phyloP scores from a whole-genome alignment of 2,888 invertebrate species.

The Drepana falcataria region DNA sequence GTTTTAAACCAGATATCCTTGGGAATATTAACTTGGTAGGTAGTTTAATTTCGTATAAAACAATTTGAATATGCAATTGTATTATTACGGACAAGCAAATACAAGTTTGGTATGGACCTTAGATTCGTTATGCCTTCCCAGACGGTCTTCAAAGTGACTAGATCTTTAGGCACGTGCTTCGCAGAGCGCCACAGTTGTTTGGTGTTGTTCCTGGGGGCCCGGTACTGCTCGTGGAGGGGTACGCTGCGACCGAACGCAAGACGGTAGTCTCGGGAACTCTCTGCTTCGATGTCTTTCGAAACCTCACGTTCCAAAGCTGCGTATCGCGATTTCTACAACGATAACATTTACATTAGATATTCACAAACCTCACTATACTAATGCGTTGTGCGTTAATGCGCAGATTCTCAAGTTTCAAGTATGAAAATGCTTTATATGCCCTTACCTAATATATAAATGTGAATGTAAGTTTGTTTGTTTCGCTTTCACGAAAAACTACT shows the following conservation, averaged over 20 bases:
- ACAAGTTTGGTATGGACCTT: slow-evolving; percentile 41
- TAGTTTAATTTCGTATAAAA: too few species aligned
- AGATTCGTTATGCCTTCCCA: slow-evolving; percentile 82
- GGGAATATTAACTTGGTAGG: too few species aligned
- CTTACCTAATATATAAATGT: too few species aligned
- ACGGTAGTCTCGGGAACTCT: slow-evolving; percentile 42
- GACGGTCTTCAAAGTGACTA: slow-evolving; percentile 80
- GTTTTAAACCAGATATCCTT: too few species aligned
- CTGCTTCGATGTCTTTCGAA: slow-evolving; percentile 67
- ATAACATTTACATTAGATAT: background rate
- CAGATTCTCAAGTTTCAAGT: background rate
- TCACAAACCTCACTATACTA: background rate
- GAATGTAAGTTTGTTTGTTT: too few species aligned
- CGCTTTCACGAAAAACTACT: too few species aligned
- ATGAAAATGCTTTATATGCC: background rate
- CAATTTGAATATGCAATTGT: background rate
- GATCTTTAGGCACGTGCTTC: slow-evolving; percentile 74
- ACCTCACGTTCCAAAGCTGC: slow-evolving; percentile 62
- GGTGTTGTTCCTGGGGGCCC: slow-evolving; percentile 72
- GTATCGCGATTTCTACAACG: slow-evolving; percentile 43
- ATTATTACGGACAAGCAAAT: background rate
- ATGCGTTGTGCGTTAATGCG: too few species aligned
- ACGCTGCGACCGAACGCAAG: slow-evolving; percentile 73
- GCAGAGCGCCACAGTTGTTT: slow-evolving; percentile 77
- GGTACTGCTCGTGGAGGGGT: slow-evolving; percentile 59